Evolutionary conservation across 2,888 invertebrate species (phyloP).

Genomic region (Tipula lateralis): DNA sequence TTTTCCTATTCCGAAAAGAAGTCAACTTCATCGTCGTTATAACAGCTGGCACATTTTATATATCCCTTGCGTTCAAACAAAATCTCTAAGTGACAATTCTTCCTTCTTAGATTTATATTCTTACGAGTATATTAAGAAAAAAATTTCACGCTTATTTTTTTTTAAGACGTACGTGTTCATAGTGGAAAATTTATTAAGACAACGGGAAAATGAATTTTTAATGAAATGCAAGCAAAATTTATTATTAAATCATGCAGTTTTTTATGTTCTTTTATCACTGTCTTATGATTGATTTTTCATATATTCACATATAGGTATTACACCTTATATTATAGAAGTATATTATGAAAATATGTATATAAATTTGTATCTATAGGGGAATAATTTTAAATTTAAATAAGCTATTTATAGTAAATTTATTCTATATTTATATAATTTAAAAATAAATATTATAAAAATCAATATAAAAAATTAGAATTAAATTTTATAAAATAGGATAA

Average conservation of each 20-base stretch:
- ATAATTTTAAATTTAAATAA: not conserved
- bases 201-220: slow-evolving; percentile 9
- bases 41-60: not conserved
- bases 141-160: not conserved
- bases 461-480: not conserved
- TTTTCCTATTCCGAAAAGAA: not conserved
- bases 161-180: not conserved
- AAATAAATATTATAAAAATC: not conserved
- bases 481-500: not conserved
- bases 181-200: slow-evolving; percentile 11
- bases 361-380: not conserved
- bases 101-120: not conserved
- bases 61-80: not conserved
- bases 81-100: not conserved
- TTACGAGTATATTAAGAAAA: not conserved
- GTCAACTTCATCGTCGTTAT: not conserved
- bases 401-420: not conserved
- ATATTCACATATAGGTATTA: not conserved
- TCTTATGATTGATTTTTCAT: not conserved
- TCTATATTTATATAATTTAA: slow-evolving; percentile 1
- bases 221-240: slow-evolving; percentile 19
- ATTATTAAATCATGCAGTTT: slow-evolving; percentile 13
- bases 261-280: not conserved
- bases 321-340: not conserved
- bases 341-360: not conserved